These are phyloP conservation scores for Neogobius melanostomus DNA, from an alignment of 2,113 vertebrate genomes.

Conservation along the genomic window DNA sequence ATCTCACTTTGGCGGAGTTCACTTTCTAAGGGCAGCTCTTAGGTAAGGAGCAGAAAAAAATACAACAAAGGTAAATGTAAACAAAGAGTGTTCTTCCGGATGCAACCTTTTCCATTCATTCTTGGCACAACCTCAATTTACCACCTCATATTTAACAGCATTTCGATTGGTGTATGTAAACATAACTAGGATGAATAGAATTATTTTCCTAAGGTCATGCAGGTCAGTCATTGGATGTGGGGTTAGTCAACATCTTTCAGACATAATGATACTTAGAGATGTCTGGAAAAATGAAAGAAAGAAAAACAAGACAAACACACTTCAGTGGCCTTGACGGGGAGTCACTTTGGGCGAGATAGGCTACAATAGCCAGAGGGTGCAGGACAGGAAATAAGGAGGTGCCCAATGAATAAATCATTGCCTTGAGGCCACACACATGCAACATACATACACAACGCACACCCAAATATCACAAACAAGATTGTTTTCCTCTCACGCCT, in stretches of 20 bases:
- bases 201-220: slow-evolving; percentile 44
- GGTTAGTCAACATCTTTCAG: slow-evolving; percentile 13
- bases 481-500: slow-evolving; percentile 4
- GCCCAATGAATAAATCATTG: slow-evolving; percentile 61
- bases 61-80: too few species aligned
- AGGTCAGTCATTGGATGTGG: slow-evolving; percentile 33
- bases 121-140: too few species aligned
- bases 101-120: not conserved
- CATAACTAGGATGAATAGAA: not conserved
- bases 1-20: too few species aligned
- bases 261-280: slow-evolving; percentile 26
- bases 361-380: slow-evolving; percentile 42
- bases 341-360: slow-evolving; percentile 19
- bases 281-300: slow-evolving; percentile 26
- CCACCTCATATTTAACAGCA: too few species aligned
- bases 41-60: too few species aligned
- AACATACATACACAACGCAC: slow-evolving; percentile 32
- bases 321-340: slow-evolving; percentile 28
- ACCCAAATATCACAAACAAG: slow-evolving; percentile 14
- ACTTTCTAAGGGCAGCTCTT: too few species aligned
- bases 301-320: slow-evolving; percentile 26
- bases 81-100: not conserved
- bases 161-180: not conserved
- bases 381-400: slow-evolving; percentile 44
- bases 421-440: slow-evolving; percentile 43